Conservation (phyloP, 1,140 invertebrate genomes). For the Plutomurus gul region DNA sequence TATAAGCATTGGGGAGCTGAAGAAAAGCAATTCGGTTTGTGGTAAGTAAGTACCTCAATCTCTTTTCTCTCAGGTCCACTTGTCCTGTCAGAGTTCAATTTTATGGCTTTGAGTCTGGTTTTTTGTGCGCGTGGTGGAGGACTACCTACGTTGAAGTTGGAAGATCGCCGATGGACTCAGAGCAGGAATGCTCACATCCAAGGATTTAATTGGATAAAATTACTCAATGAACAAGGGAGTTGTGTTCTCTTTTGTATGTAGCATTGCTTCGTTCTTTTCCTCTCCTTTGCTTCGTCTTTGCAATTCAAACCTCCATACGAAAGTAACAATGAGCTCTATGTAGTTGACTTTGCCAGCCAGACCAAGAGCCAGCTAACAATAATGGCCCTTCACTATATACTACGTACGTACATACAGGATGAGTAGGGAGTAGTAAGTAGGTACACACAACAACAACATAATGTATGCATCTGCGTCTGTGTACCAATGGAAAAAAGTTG, state of each 20-base stretch:
- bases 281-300: too few species aligned
- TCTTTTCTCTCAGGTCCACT: conserved; percentile 19
- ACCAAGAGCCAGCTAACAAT: too few species aligned
- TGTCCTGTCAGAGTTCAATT: conserved; percentile 33
- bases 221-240: conserved; percentile 32
- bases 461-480: background rate
- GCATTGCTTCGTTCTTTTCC: too few species aligned
- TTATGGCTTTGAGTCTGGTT: conserved; percentile 25
- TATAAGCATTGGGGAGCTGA: too few species aligned
- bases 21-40: background rate
- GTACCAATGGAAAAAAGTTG: background rate
- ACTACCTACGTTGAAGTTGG: conserved; percentile 29
- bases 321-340: too few species aligned
- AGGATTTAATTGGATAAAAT: conserved; percentile 32
- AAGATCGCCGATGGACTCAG: conserved; percentile 28
- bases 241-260: conserved; percentile 1
- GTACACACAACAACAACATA: background rate
- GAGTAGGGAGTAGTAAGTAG: too few species aligned
- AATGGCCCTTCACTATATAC: too few species aligned
- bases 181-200: conserved; percentile 25
- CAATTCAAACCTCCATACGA: too few species aligned
- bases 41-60: background rate
- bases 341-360: too few species aligned
- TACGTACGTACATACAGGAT: too few species aligned
- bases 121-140: conserved; percentile 14